Base-by-base conservation (phyloP, 2,797 vertebrate species). In the Dipus sagitta region DNA sequence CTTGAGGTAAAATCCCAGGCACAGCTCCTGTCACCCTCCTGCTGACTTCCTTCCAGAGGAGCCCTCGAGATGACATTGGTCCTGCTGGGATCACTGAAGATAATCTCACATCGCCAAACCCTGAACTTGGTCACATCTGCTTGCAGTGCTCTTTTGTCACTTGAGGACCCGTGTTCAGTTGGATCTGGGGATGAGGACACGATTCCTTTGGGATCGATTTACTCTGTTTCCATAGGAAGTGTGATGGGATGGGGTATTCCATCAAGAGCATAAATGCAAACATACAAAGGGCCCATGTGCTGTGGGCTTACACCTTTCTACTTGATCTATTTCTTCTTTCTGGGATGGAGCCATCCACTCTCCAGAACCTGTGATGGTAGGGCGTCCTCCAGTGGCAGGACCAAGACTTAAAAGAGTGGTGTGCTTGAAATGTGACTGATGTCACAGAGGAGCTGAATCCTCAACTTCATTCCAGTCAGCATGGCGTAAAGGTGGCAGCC, bases 281-380 rank as follows among this genome's bases (percentile, higher is more conserved):
- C 54, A 58, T 58, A 58, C 54, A 58, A 58, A 58, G 17, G 17
- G 13, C 54, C 12, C 54, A 17, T 28, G 1, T 4, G 60, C 32
- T 30, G 0, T 0, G 30, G 30, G 20, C 58, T 77, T 20, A 2
- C 2, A 0, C 23, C n/a, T 58, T 24, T 20, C 2, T 6, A 64
- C 34, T 4, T 58, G 47, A 30, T 26, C 0, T 20, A 1, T 52
- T 42, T n/a, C 65, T 12, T 30, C 23, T 23, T 74, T n/a, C 83
- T 10, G 20, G 7, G 6, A 24, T 3, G 47, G 34, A 58, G 0
- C 32, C 2, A 18, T 0, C 1, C 18, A 78, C 23, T 28, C 32
- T 30, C 0, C 0, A 20, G 82, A 34, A 23, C 2, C 21, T 34
- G 38, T 85, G 10, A 26, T 0, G n/a, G 8, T 3, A 23, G 60